Evolutionary conservation across 2,113 vertebrate species (phyloP), one percentile per base, ranked within the genome.

Genomic region (Microtus oregoni): DNA sequence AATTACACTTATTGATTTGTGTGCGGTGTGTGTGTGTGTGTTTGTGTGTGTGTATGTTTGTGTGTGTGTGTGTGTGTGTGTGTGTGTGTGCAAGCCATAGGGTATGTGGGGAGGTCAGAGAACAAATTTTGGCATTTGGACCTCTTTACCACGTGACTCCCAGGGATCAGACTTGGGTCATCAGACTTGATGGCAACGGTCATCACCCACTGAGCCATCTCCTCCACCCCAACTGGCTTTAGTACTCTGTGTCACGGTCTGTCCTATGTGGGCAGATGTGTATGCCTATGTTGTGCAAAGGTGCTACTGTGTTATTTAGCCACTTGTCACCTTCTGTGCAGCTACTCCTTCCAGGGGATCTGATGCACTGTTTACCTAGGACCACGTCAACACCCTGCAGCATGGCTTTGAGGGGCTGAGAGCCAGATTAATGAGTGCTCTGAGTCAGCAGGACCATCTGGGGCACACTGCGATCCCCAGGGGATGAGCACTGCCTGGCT

Each of bases 271-370:
- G 76, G 41, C 11, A 11, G 12, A n/a, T 73, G 35, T 14, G 47
- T 26, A 63, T 58, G 50, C 10, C 8, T 8, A 26, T 7, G 65
- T n/a, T 2, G 26, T 7, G 13, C 3, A 10, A 13, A 44, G 24
- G 28, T 12, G 4, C 55, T 4, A 19, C 44, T 0, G 0, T 22
- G 55, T 1, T 4, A 22, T 38, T 47, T 12, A 8, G 38, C 52
- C 30, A 7, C 32, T 24, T 10, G 90, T 28, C 17, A 9, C 79
- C 58, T 17, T 2, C 30, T 44, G 70, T 79, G 65, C 20, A 0
- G 2, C n/a, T 2, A 0, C 41, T 58, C 38, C 52, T 63, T 12
- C 13, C 52, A 1, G 67, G 65, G 7, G 50, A 86, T 52, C 65
- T 26, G 9, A 1, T 20, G 6, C 0, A 1, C 2, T 70, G 78